Evolutionary conservation across 1,140 invertebrate species (phyloP), one percentile per base, ranked within the genome.

Genomic region (Drosophila virilis): DNA sequence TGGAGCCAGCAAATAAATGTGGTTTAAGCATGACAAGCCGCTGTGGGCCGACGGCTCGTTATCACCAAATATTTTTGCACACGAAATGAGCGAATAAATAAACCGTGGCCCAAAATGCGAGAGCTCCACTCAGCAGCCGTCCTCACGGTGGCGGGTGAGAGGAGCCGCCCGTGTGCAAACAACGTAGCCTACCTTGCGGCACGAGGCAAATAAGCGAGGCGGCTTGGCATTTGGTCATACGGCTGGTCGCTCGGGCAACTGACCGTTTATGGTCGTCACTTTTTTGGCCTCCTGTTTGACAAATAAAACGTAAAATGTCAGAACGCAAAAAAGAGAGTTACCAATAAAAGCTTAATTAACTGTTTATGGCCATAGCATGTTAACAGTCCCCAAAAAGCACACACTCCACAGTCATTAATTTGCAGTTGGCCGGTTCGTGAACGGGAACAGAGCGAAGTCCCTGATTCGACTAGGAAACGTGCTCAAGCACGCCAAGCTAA

Each of bases 261-360:
- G 64, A 62, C 67, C 80, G 74, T 89, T 89, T 89, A 90, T 89
- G 85, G 85, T 78, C 80, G 74, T 84, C 84, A 89, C 67, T 80
- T 88, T 83, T 88, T 82, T 82, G 69, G 40, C 52, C 78, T 77
- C 40, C 65, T 88, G 83, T 77, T 88, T 88, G 80, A 80, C 84
- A 89, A 89, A 89, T 89, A 89, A 88, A 88, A 88, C 84, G 80
- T 84, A 80, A 88, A 88, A 90, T 84, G 84, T 77, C 80, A 80
- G 73, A 58, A 46, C 77, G 75, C 77, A 74, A 65, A 80, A 88
- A 84, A 90, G 83, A 80, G 84, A 89, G 80, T 84, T 78, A 78
- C 84, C 84, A 89, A 89, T 89, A 89, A 89, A 89, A 89, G 85
- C 85, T 89, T 89, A 89, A 89, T 89, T 89, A 89, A 89, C 84